Percentiles rank a stretch among this genome's conserved stretches.
These are phyloP conservation scores for Ciconia nigra DNA, from an alignment of 2,797 vertebrate species.

Conservation along the genomic window DNA sequence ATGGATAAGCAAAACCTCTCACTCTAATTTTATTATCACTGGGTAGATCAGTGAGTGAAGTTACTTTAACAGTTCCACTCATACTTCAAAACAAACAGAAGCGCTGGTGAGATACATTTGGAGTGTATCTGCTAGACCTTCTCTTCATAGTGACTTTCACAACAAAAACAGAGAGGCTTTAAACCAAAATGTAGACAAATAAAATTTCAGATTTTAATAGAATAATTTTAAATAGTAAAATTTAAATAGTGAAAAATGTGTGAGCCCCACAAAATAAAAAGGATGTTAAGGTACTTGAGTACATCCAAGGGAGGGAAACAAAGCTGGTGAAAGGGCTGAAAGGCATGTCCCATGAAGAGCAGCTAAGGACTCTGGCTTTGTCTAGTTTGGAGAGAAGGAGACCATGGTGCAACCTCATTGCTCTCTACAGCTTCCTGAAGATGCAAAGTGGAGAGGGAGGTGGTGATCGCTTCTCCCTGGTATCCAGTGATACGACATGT, in stretches of 20 bases:
- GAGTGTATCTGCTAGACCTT: not conserved
- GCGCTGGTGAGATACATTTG: not conserved
- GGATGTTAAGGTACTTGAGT: not conserved
- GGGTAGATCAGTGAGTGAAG: not conserved
- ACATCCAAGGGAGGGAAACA: not conserved
- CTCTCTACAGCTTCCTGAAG: not conserved
- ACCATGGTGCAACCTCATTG: not conserved
- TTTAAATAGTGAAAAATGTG: not conserved
- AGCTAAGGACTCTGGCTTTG: not conserved
- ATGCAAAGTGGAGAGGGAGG: not conserved
- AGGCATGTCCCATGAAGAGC: not conserved
- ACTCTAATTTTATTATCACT: not conserved
- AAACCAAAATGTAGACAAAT: not conserved
- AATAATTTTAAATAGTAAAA: not conserved
- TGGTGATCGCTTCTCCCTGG: not conserved
- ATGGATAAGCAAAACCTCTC: not conserved
- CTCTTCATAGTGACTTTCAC: not conserved
- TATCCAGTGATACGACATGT: fast-evolving
- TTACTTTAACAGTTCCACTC: not conserved
- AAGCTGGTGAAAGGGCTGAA: not conserved
- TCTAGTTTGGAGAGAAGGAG: not conserved
- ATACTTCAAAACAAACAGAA: not conserved
- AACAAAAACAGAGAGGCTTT: not conserved
- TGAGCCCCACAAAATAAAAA: not conserved
- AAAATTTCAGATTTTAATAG: not conserved